Base-by-base conservation (phyloP, 2,888 invertebrate genomes). In the Conus canariensis region DNA sequence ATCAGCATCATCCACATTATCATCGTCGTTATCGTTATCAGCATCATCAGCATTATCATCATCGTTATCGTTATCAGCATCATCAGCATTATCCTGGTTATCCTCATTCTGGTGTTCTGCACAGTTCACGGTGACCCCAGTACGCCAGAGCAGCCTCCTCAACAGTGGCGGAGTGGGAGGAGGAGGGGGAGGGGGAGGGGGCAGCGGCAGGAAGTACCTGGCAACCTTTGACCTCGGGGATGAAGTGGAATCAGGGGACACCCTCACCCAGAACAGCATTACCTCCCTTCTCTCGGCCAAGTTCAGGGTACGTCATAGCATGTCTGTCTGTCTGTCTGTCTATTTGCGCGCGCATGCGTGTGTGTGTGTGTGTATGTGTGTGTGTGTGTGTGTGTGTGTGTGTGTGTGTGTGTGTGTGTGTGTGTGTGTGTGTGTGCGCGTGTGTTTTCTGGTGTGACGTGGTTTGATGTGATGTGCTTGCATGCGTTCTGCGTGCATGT, bases 181-280 rank as follows among this genome's bases (percentile, higher is more conserved):
- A 30, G 30, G 16, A 16, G 12, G 60, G 60, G 16, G 60, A 64
- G 16, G 74, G 1, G 60, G 83, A 10, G 86, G 59, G 4, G 80
- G 80, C 45, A n/a, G 74, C 16, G 64, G 77, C 30, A 19, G 85
- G 85, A 86, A 80, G 16, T 74, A 64, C 56, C 56, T 87, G 64
- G 58, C 80, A 5, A 70, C 80, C 25, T 90, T 90, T 82, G 85
- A 88, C 30, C 30, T 90, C 8, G 92, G 91, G 60, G 90, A 90
- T 14, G 91, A 91, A 59, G 90, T 87, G 10, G 92, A 92, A 56
- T 87, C 91, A 4, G 87, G 90, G 16, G 92, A 92, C 88, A 92
- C 92, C 25, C 94, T 95, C 60, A 95, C 94, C n/a, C 95, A 94
- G 89, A 95, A 94, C 91, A 95, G 95, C 91, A 95, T 96, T 92